A percentile compares a stretch with the other conserved stretches of the same genome.
Conservation (phyloP, 2,888 invertebrate genomes). For the Trissolcus japonicus region DNA sequence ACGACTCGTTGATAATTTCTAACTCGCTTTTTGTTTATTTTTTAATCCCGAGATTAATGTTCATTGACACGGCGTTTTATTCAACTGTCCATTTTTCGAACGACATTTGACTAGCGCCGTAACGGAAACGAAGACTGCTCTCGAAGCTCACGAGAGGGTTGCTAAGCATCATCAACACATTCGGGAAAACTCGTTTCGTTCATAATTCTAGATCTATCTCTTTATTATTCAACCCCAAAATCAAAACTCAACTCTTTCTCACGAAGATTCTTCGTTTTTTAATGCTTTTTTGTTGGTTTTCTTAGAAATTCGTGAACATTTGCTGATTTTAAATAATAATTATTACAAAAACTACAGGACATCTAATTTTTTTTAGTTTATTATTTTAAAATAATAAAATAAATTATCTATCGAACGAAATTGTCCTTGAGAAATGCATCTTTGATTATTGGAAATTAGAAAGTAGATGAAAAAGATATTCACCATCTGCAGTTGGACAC, state of each 20-base stretch:
- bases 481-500: too few relatives aligned
- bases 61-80: not conserved
- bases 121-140: constrained; percentile 46
- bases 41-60: not conserved
- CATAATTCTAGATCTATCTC: not conserved
- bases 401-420: too few relatives aligned
- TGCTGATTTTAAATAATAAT: not conserved
- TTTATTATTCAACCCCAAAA: not conserved
- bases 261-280: not conserved
- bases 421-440: too few relatives aligned
- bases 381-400: too few relatives aligned
- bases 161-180: constrained; percentile 9
- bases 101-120: constrained; percentile 30
- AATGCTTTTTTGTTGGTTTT: not conserved
- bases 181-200: not conserved
- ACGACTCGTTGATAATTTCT: not conserved
- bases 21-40: constrained; percentile 2
- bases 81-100: constrained; percentile 11
- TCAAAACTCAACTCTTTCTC: not conserved
- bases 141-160: constrained; percentile 42
- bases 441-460: too few relatives aligned
- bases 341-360: too few relatives aligned
- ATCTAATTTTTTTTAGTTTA: too few relatives aligned
- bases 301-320: not conserved
- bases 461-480: too few relatives aligned